phyloP scores from a whole-genome alignment of 1,140 invertebrate genomes.

The Acyrthosiphon pisum region DNA sequence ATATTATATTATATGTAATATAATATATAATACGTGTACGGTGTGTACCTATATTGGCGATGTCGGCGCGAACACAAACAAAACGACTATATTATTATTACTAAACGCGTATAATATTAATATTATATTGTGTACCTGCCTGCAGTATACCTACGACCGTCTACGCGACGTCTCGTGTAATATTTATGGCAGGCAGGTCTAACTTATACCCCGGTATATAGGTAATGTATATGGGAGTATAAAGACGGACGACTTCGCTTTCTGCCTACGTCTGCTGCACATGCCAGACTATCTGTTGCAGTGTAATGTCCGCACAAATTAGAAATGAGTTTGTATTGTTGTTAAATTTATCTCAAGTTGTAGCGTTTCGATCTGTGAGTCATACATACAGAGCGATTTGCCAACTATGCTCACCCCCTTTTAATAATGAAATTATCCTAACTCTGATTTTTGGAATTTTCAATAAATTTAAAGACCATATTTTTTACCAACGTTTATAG shows the following conservation, averaged over 20 bases:
- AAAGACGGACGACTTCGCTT: not conserved
- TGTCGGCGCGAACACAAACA: not conserved
- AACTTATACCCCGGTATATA: conserved; percentile 7
- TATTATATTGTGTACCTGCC: not conserved
- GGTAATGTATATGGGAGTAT: not conserved
- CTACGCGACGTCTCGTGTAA: not conserved
- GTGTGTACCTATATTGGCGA: not conserved
- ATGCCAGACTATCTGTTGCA: not conserved
- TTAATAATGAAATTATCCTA: not conserved
- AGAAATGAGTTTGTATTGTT: not conserved
- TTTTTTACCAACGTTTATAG: not conserved
- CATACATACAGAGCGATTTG: not conserved
- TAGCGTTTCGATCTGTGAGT: not conserved
- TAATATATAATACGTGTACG: not conserved
- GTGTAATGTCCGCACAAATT: not conserved
- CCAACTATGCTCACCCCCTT: not conserved
- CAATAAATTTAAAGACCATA: too few species aligned
- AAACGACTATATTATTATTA: conserved; percentile 18
- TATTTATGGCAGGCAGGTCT: not conserved
- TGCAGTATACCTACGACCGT: not conserved
- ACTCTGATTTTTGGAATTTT: too few species aligned
- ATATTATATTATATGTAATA: not conserved
- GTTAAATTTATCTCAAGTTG: not conserved
- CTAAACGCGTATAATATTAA: not conserved
- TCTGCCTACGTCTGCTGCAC: not conserved